Evolutionary conservation across 2,797 vertebrate species (phyloP), one percentile per base, ranked within the genome.

Genomic region (Poecilia gillii): DNA sequence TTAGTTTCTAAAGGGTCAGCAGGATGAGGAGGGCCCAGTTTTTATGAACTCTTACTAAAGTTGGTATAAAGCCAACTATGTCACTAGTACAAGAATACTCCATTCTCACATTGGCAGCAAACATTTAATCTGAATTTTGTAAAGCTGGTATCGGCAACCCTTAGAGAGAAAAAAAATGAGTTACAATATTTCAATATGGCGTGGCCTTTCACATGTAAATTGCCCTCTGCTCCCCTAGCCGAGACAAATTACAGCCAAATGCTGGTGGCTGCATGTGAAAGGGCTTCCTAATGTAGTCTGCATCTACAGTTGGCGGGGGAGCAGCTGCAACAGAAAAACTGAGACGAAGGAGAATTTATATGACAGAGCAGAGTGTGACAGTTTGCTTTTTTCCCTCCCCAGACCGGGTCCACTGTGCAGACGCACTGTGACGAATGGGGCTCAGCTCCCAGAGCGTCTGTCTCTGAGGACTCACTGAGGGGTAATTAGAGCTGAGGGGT

Each of bases 171-270:
- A 68, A 92, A 91, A 93, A 87, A 89, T 2, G 75, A 91, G 75
- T 83, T 91, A 88, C 90, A 92, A 92, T 93, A 93, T 94, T 90
- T 89, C 76, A 92, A 94, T 92, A 84, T 25, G 81, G 80, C 77
- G 4, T 41, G 81, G 89, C 90, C 87, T 94, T 95, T 95, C 92
- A 94, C 88, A 95, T 95, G 94, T 90, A 94, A 95, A 95, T 95
- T 78, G 82, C 88, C 90, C 90, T 92, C 87, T 92, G 90, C 89
- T 89, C 87, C 92, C 91, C 82, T 74, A 90, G 91, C 93, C 92
- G 90, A 94, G 93, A 95, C 94, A 95, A 94, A 95, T 95, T 92
- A 94, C 87, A 92, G 92, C 92, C 93, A 94, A 94, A 91, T 94
- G 93, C 93, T 94, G 91, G 93, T 93, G 93, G 91, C 87, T 92